Conservation (phyloP, 2,888 invertebrate genomes). For the Drosophila helvetica region DNA sequence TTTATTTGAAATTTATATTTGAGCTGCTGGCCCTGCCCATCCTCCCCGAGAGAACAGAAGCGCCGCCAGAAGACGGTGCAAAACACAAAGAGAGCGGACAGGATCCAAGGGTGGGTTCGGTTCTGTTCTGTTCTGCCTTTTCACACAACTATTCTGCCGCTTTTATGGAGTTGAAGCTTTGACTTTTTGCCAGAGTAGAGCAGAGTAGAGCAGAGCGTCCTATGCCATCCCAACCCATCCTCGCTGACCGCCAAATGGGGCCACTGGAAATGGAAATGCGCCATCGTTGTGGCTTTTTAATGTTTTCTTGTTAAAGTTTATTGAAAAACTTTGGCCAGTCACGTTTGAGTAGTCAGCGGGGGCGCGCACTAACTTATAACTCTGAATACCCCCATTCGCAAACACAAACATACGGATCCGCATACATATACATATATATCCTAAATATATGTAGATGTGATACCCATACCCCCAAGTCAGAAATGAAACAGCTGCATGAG, state of each 20-base stretch:
- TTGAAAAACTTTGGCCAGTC: slow-evolving; percentile 80
- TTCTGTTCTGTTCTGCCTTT: slow-evolving; percentile 37
- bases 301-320: slow-evolving; percentile 80
- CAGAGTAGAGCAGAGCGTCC: neutral
- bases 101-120: slow-evolving; percentile 13
- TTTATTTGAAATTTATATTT: slow-evolving; percentile 78
- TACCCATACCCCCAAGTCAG: slow-evolving; percentile 34
- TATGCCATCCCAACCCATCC: no score
- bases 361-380: slow-evolving; percentile 56
- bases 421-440: slow-evolving; percentile 9
- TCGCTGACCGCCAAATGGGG: slow-evolving; percentile 5
- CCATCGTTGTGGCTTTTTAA: slow-evolving; percentile 77
- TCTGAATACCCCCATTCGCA: slow-evolving; percentile 15
- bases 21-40: slow-evolving; percentile 7
- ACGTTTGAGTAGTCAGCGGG: slow-evolving; percentile 80
- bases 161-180: slow-evolving; percentile 71
- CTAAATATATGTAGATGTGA: neutral
- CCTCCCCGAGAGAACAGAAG: neutral
- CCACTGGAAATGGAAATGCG: slow-evolving; percentile 61
- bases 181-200: slow-evolving; percentile 51
- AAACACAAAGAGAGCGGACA: no score
- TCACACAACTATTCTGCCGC: slow-evolving; percentile 73
- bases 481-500: slow-evolving; percentile 73
- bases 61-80: slow-evolving; percentile 39
- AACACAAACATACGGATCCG: slow-evolving; percentile 10